These are phyloP conservation scores for Galaxea fascicularis DNA, from an alignment of 92 coral and sea anemone genomes.

Conservation along the genomic window DNA sequence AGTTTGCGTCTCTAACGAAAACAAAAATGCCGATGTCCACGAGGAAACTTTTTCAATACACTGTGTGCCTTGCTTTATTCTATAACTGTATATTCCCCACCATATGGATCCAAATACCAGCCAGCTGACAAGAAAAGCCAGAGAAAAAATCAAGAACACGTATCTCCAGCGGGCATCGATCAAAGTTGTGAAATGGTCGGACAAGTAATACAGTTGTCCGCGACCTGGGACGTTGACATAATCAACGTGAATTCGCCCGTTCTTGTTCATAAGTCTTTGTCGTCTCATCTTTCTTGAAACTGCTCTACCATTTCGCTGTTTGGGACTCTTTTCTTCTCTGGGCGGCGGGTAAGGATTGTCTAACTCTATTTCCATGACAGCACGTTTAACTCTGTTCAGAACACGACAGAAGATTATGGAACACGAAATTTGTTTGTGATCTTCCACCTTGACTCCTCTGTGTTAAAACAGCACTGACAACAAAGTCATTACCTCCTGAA, in stretches of 20 bases:
- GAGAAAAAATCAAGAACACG: slow-evolving; percentile 80
- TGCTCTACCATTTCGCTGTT: slow-evolving; percentile 69
- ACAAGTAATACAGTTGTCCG: slow-evolving; percentile 75
- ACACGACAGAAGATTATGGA: slow-evolving; percentile 37
- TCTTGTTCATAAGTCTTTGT: slow-evolving; percentile 83
- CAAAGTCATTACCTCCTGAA: not conserved
- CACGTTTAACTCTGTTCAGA: slow-evolving; percentile 38
- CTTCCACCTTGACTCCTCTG: slow-evolving; percentile 46
- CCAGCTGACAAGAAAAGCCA: slow-evolving; percentile 88
- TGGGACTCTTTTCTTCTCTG: slow-evolving; percentile 67
- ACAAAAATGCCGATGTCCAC: slow-evolving; percentile 86
- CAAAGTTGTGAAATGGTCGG: slow-evolving; percentile 95
- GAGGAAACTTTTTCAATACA: slow-evolving; percentile 89
- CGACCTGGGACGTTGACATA: slow-evolving; percentile 80
- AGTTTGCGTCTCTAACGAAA: slow-evolving; percentile 85
- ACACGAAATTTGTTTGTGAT: slow-evolving; percentile 25
- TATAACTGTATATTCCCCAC: slow-evolving; percentile 87
- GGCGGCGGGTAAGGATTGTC: slow-evolving; percentile 59
- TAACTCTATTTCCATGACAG: slow-evolving; percentile 69
- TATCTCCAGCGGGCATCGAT: slow-evolving; percentile 96
- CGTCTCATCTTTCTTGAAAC: slow-evolving; percentile 73
- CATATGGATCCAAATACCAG: slow-evolving; percentile 87
- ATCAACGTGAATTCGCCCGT: slow-evolving; percentile 76
- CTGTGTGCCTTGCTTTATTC: slow-evolving; percentile 42
- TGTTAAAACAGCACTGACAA: slow-evolving; percentile 14